Evolutionary conservation across 1,140 invertebrate species (phyloP).

Genomic region (Drosophila biarmipes): DNA sequence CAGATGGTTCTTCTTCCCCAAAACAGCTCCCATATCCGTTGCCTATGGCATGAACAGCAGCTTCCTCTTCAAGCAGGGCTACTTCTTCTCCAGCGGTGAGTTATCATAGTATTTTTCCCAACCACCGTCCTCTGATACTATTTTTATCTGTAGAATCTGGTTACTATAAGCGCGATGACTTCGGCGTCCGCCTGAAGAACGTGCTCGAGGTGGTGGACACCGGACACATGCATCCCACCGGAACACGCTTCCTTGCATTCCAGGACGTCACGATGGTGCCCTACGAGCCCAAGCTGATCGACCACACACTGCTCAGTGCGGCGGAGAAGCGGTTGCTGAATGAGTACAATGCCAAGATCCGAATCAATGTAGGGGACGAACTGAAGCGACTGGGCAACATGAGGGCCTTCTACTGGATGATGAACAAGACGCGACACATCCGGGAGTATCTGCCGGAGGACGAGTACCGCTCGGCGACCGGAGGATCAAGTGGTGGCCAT

Average conservation of each 20-base stretch:
- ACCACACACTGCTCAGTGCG: slow-evolving; percentile 90
- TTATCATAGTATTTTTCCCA: neutral
- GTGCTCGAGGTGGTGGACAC: slow-evolving; percentile 92
- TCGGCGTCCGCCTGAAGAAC: slow-evolving; percentile 96
- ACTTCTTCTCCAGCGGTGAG: slow-evolving; percentile 93
- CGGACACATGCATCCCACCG: slow-evolving; percentile 84
- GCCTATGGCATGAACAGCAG: slow-evolving; percentile 86
- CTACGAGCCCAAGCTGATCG: slow-evolving; percentile 95
- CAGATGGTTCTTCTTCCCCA: neutral
- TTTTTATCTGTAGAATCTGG: slow-evolving; percentile 88
- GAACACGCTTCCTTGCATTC: slow-evolving; percentile 89
- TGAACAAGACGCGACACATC: slow-evolving; percentile 90
- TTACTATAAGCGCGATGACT: slow-evolving; percentile 92
- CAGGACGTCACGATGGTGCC: slow-evolving; percentile 95
- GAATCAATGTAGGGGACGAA: slow-evolving; percentile 89
- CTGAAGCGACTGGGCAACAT: slow-evolving; percentile 88
- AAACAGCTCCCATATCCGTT: slow-evolving; percentile 89
- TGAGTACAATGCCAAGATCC: slow-evolving; percentile 90
- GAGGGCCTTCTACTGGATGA: slow-evolving; percentile 92
- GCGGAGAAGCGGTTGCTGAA: slow-evolving; percentile 92
- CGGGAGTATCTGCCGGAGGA: slow-evolving; percentile 85
- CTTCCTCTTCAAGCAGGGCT: slow-evolving; percentile 90
- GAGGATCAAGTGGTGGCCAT: slow-evolving; percentile 1
- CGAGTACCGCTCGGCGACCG: slow-evolving; percentile 72
- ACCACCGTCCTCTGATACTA: too few species aligned